phyloP scores from a whole-genome alignment of 2,113 vertebrate species.

The Lepidothrix coronata region DNA sequence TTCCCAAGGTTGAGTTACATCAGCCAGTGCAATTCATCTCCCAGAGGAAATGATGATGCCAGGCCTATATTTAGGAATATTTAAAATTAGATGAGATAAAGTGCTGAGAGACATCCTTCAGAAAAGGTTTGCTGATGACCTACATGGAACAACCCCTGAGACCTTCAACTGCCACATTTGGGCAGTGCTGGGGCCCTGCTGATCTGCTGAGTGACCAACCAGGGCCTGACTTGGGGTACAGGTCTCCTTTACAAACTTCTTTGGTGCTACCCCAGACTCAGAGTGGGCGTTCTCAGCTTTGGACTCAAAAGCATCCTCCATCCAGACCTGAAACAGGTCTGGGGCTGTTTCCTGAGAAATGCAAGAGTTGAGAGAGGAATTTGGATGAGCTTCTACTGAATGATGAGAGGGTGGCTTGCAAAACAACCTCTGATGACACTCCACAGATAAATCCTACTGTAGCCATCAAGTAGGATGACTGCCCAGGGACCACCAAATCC shows the following conservation, averaged over 20 bases:
- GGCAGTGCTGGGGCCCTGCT: background rate
- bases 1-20: background rate
- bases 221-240: background rate
- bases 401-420: background rate
- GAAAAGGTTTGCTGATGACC: background rate
- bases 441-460: background rate
- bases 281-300: background rate
- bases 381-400: background rate
- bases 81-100: background rate
- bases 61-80: background rate
- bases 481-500: background rate
- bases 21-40: background rate
- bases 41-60: background rate
- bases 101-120: background rate
- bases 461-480: background rate
- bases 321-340: background rate
- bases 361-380: background rate
- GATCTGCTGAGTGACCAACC: background rate
- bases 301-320: background rate
- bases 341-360: background rate
- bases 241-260: background rate
- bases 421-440: background rate
- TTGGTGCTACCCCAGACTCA: background rate
- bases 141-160: background rate
- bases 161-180: background rate